Evolutionary conservation across 2,797 vertebrate genomes (phyloP).

Genomic region (Tragopan temminckii): DNA sequence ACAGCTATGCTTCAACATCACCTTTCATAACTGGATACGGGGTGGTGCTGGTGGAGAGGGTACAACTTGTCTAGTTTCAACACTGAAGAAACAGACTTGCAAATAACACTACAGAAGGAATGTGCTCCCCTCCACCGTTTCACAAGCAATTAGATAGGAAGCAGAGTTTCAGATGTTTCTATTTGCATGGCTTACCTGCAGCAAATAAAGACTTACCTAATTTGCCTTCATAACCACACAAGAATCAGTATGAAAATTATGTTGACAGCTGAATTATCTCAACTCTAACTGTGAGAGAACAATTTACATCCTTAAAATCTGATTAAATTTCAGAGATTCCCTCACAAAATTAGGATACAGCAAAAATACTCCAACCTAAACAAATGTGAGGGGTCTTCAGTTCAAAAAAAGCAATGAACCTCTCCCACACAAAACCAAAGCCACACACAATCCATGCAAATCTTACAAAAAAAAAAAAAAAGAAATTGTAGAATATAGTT

Average conservation of each 20-base stretch:
- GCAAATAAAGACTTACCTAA: background rate
- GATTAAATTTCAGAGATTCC: background rate
- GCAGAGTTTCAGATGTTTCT: background rate
- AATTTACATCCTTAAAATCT: background rate
- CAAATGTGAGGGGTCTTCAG: background rate
- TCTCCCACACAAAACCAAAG: background rate
- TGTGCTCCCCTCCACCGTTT: background rate
- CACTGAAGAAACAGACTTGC: background rate
- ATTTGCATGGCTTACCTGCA: background rate
- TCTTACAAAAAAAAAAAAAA: background rate
- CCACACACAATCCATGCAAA: background rate
- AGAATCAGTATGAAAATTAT: background rate
- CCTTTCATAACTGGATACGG: background rate
- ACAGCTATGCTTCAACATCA: background rate
- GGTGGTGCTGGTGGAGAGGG: background rate
- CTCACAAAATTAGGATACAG: background rate
- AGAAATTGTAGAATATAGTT: accelerated
- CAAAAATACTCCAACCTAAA: background rate
- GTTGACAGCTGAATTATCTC: background rate
- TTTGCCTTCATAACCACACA: background rate
- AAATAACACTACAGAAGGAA: background rate
- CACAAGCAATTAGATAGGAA: background rate
- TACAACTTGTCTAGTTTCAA: background rate
- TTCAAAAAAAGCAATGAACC: background rate
- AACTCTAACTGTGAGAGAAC: background rate